Conservation (phyloP, 2,888 invertebrate species). For the Melanargia galathea region DNA sequence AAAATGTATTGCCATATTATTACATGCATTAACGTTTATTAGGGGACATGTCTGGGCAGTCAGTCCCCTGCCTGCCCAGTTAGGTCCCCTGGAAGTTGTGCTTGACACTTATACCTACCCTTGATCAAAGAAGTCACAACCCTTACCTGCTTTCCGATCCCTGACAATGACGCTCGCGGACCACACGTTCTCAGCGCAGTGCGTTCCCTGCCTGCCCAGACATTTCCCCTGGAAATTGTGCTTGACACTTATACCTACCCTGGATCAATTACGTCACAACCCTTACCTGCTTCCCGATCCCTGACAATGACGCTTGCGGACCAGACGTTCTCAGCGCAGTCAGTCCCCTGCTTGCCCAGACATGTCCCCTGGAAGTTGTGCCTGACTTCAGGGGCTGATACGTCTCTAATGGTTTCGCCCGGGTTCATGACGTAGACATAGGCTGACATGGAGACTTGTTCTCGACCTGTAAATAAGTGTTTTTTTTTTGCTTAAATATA, state of each 20-base stretch:
- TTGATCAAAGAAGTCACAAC: not conserved
- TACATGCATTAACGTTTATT: no score
- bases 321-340: constrained; percentile 87
- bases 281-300: constrained; percentile 84
- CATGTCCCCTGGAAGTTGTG: constrained; percentile 86
- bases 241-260: constrained; percentile 52
- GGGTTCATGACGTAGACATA: constrained; percentile 67
- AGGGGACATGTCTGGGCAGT: no score
- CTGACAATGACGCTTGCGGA: constrained; percentile 85
- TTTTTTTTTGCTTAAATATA: no score
- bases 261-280: not conserved
- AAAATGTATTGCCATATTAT: no score
- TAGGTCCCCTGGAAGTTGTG: constrained; percentile 82
- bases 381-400: constrained; percentile 80
- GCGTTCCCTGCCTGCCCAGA: constrained; percentile 73
- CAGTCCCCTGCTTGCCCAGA: constrained; percentile 74
- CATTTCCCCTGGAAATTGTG: constrained; percentile 84
- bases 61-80: constrained; percentile 73
- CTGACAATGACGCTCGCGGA: constrained; percentile 85
- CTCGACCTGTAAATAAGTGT: constrained; percentile 59
- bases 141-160: constrained; percentile 84
- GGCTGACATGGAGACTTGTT: constrained; percentile 66
- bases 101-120: constrained; percentile 53
- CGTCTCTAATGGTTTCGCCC: constrained; percentile 61
- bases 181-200: constrained; percentile 87